phyloP scores from a whole-genome alignment of 1,140 invertebrate species.

The Penaeus japonicus region DNA sequence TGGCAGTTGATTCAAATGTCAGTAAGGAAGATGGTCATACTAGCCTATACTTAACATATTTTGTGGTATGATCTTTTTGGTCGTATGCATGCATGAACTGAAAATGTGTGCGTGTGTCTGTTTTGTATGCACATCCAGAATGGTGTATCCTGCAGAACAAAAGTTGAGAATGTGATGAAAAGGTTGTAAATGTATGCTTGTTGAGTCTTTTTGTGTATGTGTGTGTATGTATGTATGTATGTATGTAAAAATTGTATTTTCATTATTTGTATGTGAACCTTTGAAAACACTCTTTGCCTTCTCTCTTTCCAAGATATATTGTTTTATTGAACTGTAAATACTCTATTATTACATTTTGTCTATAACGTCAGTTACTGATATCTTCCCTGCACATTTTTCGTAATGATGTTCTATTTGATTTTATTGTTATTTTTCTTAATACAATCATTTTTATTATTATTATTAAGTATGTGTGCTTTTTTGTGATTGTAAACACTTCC shows the following conservation, averaged over 20 bases:
- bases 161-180: not conserved
- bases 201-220: constrained; percentile 14
- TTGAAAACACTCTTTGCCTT: not conserved
- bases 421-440: not conserved
- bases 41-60: not conserved
- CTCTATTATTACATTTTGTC: not conserved
- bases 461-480: not conserved
- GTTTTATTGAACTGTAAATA: too few relatives aligned
- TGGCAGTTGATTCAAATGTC: not conserved
- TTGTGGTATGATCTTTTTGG: not conserved
- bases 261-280: not conserved
- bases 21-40: not conserved
- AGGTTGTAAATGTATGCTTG: constrained; percentile 2
- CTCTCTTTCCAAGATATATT: not conserved
- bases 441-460: not conserved
- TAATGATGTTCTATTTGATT: not conserved
- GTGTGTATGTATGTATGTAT: constrained; percentile 20
- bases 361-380: not conserved
- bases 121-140: not conserved
- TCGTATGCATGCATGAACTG: not conserved
- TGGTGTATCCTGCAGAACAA: not conserved
- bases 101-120: not conserved
- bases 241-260: constrained; percentile 10
- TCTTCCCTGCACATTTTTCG: not conserved
- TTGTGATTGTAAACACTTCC: not conserved